Evolutionary conservation across 1,140 invertebrate species (phyloP).

Genomic region (Centruroides vittatus): DNA sequence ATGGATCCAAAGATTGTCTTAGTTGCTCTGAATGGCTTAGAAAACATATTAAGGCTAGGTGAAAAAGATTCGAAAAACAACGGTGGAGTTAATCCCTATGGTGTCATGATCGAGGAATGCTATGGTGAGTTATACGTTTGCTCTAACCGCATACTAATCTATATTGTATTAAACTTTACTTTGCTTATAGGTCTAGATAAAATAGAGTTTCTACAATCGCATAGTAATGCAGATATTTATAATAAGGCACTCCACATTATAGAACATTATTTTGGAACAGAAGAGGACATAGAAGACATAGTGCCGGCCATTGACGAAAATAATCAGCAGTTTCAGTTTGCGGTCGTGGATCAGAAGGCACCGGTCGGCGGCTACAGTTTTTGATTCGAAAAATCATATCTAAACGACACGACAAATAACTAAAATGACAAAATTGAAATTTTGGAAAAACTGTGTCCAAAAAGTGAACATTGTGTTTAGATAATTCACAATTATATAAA

Average conservation of each 20-base stretch:
- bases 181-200: slow-evolving; percentile 70
- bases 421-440: no score
- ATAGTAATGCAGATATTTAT: slow-evolving; percentile 92
- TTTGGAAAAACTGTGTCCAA: no score
- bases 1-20: slow-evolving; percentile 89
- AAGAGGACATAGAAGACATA: slow-evolving; percentile 63
- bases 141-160: no score
- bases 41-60: slow-evolving; percentile 85
- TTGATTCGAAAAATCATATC: slow-evolving; percentile 30
- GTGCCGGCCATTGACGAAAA: slow-evolving; percentile 61
- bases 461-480: no score
- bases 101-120: slow-evolving; percentile 84
- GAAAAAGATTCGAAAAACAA: slow-evolving; percentile 41
- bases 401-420: no score
- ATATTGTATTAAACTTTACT: no score
- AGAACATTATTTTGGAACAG: slow-evolving; percentile 82
- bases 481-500: no score
- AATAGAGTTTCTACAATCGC: slow-evolving; percentile 92
- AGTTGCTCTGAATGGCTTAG: slow-evolving; percentile 85
- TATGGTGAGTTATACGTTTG: slow-evolving; percentile 47
- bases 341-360: slow-evolving; percentile 43
- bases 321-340: slow-evolving; percentile 47
- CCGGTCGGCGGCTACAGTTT: slow-evolving; percentile 65
- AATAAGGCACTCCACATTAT: slow-evolving; percentile 93
- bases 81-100: slow-evolving; percentile 61